Evolutionary conservation across 2,797 vertebrate species (phyloP).

Genomic region (Sylvilagus floridanus): DNA sequence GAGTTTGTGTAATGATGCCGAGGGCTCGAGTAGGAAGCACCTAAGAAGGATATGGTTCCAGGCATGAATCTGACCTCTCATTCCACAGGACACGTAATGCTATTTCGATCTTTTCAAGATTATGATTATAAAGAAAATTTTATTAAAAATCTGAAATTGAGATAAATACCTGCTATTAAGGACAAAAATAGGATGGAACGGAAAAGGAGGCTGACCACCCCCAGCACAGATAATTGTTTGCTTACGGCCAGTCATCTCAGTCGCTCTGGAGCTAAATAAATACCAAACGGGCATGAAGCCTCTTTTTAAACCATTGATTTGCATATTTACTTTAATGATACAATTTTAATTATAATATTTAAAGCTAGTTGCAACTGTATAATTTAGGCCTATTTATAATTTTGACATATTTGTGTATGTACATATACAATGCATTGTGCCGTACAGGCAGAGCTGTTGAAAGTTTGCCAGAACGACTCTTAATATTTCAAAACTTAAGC

Average conservation of each 20-base stretch:
- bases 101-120: conserved; percentile 30
- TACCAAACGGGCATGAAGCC: background rate
- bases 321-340: conserved; percentile 52
- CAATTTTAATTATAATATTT: conserved; percentile 69
- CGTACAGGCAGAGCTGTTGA: conserved; percentile 11
- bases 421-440: conserved; percentile 37
- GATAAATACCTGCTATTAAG: conserved; percentile 48
- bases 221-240: background rate
- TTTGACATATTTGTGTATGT: conserved; percentile 34
- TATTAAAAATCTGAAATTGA: conserved; percentile 41
- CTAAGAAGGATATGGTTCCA: background rate
- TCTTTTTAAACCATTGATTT: conserved; percentile 2
- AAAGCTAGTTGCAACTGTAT: conserved; percentile 45
- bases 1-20: background rate
- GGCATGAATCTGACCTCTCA: background rate
- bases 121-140: conserved; percentile 50
- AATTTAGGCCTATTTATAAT: conserved; percentile 64
- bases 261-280: conserved; percentile 6
- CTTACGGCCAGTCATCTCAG: background rate
- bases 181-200: conserved; percentile 27
- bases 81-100: background rate
- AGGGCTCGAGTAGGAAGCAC: background rate
- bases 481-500: background rate
- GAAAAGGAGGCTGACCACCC: conserved; percentile 39
- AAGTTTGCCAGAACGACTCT: conserved; percentile 21